Evolutionary conservation across 2,888 invertebrate species (phyloP), one percentile per base, ranked within the genome.

Genomic region (Sphinx pinastri): DNA sequence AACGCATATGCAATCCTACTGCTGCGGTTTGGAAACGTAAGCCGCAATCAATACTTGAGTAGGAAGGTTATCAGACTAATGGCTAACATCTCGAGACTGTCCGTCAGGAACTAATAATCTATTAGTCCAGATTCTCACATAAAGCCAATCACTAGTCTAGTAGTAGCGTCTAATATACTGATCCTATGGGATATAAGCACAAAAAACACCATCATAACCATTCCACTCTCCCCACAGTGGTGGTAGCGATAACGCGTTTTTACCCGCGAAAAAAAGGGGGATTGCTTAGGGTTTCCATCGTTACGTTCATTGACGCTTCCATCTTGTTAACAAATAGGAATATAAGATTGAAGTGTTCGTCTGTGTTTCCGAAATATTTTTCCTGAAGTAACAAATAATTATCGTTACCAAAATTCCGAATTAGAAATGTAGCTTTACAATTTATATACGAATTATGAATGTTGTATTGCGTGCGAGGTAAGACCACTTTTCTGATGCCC

Each of bases 1-100:
- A 14, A 38, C 31, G 58, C 60, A 60, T 63, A 49, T 19, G 47
- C 63, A 49, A 63, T 63, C 47, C 63, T 19, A 63, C 49, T 63
- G 12, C 63, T 49, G 63, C 49, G 63, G 63, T 63, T 63, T 19
- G 19, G 47, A 12, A 19, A 19, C 47, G 49, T 49, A 63, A 49
- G 49, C 47, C 49, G 49, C 49, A 63, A 63, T 63, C 63, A 63
- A 49, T 49, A 63, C 63, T 47, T 19, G 19, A 49, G 47, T 63
- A 60, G 63, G 49, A 63, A 63, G 49, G 49, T 63, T 63, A 49
- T 19, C 16, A 7, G 47, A 47, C 16, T n/a, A 47, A 16, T 4
- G 38, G 60, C 38, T 45, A 45, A 45, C 45, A 45, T 45, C 60
- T 60, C 5, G 38, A 14, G n/a, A 12, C 25, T 31, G 6, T 13